Percentiles rank a stretch among this genome's conserved stretches.
Evolutionary conservation across 1,140 invertebrate species (phyloP).

Genomic region (Micrasema longulum): DNA sequence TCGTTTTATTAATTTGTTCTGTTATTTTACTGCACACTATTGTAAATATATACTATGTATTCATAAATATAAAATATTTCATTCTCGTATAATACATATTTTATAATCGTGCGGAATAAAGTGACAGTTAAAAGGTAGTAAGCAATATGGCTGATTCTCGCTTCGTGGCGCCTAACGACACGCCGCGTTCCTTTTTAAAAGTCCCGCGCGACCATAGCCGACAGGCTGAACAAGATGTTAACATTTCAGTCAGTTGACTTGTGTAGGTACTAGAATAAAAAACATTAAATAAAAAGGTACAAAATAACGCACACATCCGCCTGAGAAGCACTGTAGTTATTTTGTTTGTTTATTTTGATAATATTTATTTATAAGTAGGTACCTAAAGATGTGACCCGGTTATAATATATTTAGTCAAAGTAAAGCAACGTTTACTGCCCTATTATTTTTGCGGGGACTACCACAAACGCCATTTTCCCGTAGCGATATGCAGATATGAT

Average conservation of each 20-base stretch:
- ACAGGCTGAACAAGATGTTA: conserved; percentile 30
- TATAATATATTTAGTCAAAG: too few species aligned
- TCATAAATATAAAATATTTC: not conserved
- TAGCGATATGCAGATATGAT: too few species aligned
- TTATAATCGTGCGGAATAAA: not conserved
- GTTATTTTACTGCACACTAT: not conserved
- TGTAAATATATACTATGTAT: not conserved
- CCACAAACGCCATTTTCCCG: too few species aligned
- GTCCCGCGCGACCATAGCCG: conserved; percentile 3
- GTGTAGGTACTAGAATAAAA: not conserved
- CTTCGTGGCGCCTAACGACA: not conserved
- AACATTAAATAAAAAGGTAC: not conserved
- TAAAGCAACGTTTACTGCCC: too few species aligned
- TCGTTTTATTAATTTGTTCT: not conserved
- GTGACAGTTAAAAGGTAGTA: not conserved
- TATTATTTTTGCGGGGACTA: too few species aligned
- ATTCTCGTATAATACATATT: not conserved
- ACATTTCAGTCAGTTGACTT: conserved; percentile 11
- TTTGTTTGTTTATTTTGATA: not conserved
- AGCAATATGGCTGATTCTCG: not conserved
- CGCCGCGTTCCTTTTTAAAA: not conserved
- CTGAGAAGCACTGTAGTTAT: not conserved
- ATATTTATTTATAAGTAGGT: not conserved
- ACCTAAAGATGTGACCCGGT: not conserved
- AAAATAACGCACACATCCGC: not conserved